Percentiles rank a stretch among this genome's conserved stretches.
Conservation (phyloP, 2,888 invertebrate species). For the Sphaeridia pumilis region DNA sequence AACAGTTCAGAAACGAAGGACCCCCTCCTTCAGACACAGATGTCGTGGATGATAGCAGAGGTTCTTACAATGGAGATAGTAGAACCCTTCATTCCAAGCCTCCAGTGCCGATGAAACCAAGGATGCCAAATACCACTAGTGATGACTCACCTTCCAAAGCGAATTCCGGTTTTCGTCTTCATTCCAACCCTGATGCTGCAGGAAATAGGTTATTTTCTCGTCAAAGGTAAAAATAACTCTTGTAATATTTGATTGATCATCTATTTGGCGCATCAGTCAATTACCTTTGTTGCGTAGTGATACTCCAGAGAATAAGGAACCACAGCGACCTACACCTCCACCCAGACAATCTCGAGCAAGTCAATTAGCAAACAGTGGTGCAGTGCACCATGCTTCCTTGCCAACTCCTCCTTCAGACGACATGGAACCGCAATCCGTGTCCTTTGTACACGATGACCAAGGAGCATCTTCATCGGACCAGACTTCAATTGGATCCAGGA, state of each 20-base stretch:
- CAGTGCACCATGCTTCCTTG: constrained; percentile 47
- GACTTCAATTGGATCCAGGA: constrained; percentile 28
- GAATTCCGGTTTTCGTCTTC: constrained; percentile 30
- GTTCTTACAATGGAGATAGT: constrained; percentile 30
- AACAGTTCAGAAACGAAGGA: constrained; percentile 25
- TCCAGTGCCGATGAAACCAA: constrained; percentile 13
- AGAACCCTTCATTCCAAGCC: constrained; percentile 21
- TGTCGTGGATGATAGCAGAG: constrained; percentile 6
- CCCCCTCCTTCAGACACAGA: constrained; percentile 15
- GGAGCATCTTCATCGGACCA: constrained; percentile 28
- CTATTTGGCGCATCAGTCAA: not conserved
- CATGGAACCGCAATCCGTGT: constrained; percentile 88
- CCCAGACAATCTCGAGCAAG: constrained; percentile 26
- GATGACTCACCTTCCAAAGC: not conserved
- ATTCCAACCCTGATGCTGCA: constrained; percentile 34
- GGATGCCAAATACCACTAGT: not conserved
- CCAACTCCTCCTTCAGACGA: constrained; percentile 63
- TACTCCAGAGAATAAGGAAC: not conserved
- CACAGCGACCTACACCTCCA: constrained; percentile 31
- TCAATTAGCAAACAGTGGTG: constrained; percentile 39
- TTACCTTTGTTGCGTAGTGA: constrained; percentile 6
- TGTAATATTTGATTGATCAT: not conserved
- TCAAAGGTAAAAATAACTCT: constrained; percentile 9
- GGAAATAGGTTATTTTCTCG: constrained; percentile 34
- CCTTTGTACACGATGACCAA: constrained; percentile 46